phyloP scores from a whole-genome alignment of 2,888 invertebrate genomes.

The Sesia apiformis region DNA sequence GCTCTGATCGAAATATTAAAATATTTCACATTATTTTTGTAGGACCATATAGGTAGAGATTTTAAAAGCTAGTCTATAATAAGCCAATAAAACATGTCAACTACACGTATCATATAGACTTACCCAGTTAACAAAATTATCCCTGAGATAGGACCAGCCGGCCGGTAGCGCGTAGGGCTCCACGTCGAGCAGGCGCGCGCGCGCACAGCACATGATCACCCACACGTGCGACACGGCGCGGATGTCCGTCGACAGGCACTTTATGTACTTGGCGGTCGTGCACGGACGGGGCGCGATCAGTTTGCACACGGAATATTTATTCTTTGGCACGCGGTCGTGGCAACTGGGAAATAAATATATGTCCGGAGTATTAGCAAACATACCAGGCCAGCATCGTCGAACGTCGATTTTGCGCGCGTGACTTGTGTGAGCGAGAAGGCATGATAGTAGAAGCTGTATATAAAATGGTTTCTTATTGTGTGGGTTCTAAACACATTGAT shows the following conservation, averaged over 20 bases:
- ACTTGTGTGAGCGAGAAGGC: too few species aligned
- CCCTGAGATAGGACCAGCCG: conserved; percentile 74
- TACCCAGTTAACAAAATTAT: conserved; percentile 58
- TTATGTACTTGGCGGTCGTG: conserved; percentile 82
- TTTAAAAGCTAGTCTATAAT: too few species aligned
- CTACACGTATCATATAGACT: conserved; percentile 6
- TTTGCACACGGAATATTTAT: conserved; percentile 68
- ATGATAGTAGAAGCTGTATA: too few species aligned
- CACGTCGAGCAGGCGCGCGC: conserved; percentile 35
- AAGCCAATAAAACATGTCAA: too few species aligned
- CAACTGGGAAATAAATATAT: conserved; percentile 32
- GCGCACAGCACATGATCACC: conserved; percentile 78
- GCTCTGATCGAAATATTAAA: too few species aligned
- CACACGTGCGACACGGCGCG: conserved; percentile 79
- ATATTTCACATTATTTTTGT: too few species aligned
- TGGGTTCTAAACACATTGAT: too few species aligned
- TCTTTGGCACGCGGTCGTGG: conserved; percentile 70
- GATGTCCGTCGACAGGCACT: conserved; percentile 80
- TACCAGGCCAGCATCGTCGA: too few species aligned
- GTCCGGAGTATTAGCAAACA: too few species aligned
- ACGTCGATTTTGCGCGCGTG: too few species aligned
- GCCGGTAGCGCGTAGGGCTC: conserved; percentile 74
- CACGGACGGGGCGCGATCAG: conserved; percentile 82
- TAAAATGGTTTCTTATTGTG: too few species aligned
- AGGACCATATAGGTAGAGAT: too few species aligned